phyloP scores from a whole-genome alignment of 2,888 invertebrate species.

The Metalampra italica region DNA sequence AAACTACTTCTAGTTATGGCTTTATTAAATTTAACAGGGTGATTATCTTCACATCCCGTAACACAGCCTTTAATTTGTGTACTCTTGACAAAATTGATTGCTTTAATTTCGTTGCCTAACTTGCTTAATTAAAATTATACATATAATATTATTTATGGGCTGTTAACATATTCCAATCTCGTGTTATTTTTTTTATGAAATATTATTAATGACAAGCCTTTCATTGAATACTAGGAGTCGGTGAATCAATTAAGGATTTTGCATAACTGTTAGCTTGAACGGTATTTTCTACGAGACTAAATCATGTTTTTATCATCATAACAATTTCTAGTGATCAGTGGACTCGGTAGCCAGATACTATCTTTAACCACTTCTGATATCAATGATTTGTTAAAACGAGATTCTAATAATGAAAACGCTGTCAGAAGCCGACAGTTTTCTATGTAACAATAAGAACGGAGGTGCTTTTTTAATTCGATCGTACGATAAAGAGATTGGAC shows the following conservation, averaged over 20 bases:
- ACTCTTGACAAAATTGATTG: background rate
- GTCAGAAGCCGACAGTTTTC: constrained; percentile 1
- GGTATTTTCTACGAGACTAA: background rate
- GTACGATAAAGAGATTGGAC: constrained; percentile 4
- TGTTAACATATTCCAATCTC: background rate
- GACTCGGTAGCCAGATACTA: constrained; percentile 12
- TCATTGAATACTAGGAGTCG: background rate
- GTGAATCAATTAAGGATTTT: background rate
- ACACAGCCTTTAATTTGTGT: background rate
- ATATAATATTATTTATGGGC: background rate
- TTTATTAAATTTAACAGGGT: background rate
- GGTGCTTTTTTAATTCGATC: constrained; percentile 10
- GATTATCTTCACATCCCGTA: background rate
- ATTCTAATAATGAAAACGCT: background rate
- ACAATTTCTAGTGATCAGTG: constrained; percentile 4
- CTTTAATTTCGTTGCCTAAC: background rate
- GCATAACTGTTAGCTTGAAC: background rate
- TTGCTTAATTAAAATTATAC: background rate
- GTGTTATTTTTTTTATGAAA: background rate
- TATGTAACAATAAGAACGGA: constrained; percentile 6
- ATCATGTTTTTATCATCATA: background rate
- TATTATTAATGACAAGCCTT: background rate
- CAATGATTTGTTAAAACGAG: constrained; percentile 12
- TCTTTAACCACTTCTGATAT: constrained; percentile 10
- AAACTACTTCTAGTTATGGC: background rate